Base-by-base conservation (phyloP, 1,140 invertebrate species). In the Argopecten irradians region DNA sequence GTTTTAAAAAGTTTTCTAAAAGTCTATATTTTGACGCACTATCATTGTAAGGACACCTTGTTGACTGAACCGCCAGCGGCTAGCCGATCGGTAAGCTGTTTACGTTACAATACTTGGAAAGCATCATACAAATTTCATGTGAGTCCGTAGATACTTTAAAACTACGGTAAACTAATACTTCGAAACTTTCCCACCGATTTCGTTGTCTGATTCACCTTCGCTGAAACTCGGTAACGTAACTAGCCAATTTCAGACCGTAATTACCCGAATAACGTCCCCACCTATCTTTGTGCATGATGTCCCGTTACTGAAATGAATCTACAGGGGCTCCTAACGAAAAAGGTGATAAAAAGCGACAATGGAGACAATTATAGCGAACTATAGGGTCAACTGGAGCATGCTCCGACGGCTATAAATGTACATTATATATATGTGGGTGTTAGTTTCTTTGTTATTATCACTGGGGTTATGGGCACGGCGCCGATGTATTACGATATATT, bases 161-260 rank as follows among this genome's bases (percentile, higher is more conserved):
- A 71, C 55, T 19, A 11, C 8, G 8, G 7, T 22, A 13, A 55
- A 55, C 22, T 19, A 19, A 55, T 2, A 5, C 0, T n/a, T n/a
- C n/a, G n/a, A 71, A n/a, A 71, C 9, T 71, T 71, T 71, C 55
- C 55, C 55, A 71, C 55, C n/a, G 55, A 71, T n/a, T 71, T n/a
- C 5, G 55, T 3, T 28, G 13, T 71, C 55, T 71, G 55, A 71
- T 71, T 71, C 55, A 71, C n/a, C 55, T 71, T 28, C n/a, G 5
- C 1, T 71, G 55, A 28, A 71, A 71, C 16, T 28, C 22, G 8
- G 5, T 11, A 71, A 71, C 55, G 55, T 71, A 71, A 71, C 1
- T 71, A 71, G 55, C 22, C n/a, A 71, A 71, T 71, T 28, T n/a
- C 55, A 16, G 22, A 11, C 55, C n/a, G 55, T 71, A 71, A 71